These are phyloP conservation scores for Aldabrachelys gigantea DNA, from an alignment of 2,113 vertebrate species.

Conservation along the genomic window DNA sequence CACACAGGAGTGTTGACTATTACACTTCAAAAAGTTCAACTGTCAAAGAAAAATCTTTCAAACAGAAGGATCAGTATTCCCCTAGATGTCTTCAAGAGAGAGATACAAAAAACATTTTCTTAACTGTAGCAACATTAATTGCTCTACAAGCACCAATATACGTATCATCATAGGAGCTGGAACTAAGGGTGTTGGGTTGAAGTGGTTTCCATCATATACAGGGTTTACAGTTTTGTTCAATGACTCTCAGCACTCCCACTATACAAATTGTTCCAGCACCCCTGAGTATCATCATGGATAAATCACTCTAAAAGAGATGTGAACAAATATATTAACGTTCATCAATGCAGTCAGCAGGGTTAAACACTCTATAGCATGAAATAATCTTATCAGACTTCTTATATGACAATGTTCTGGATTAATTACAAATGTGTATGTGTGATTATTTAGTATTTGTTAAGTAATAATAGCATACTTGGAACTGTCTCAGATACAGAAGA, in stretches of 20 bases:
- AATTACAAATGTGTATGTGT: not conserved
- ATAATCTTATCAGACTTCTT: not conserved
- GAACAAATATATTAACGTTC: slow-evolving; percentile 51
- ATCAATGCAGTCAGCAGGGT: slow-evolving; percentile 22
- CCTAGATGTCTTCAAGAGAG: slow-evolving; percentile 58
- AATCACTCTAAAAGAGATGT: slow-evolving; percentile 46
- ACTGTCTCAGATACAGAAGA: not conserved
- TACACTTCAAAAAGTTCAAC: slow-evolving; percentile 24
- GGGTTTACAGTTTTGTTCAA: too few species aligned
- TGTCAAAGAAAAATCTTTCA: slow-evolving; percentile 46
- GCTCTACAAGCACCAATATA: slow-evolving; percentile 36
- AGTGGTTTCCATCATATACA: too few species aligned
- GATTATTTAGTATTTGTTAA: not conserved
- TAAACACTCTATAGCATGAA: slow-evolving; percentile 30
- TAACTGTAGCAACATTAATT: slow-evolving; percentile 69
- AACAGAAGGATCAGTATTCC: slow-evolving; percentile 48
- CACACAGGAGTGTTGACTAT: not conserved
- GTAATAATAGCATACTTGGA: not conserved
- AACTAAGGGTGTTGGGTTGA: too few species aligned
- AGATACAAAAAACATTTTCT: slow-evolving; percentile 62
- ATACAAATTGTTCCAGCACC: too few species aligned
- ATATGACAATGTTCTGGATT: not conserved
- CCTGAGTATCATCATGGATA: slow-evolving; percentile 54
- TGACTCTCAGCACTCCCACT: too few species aligned
- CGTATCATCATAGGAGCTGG: slow-evolving; percentile 21